Conservation (phyloP, 92 coral and sea anemone species). For the Plumapathes pennacea region DNA sequence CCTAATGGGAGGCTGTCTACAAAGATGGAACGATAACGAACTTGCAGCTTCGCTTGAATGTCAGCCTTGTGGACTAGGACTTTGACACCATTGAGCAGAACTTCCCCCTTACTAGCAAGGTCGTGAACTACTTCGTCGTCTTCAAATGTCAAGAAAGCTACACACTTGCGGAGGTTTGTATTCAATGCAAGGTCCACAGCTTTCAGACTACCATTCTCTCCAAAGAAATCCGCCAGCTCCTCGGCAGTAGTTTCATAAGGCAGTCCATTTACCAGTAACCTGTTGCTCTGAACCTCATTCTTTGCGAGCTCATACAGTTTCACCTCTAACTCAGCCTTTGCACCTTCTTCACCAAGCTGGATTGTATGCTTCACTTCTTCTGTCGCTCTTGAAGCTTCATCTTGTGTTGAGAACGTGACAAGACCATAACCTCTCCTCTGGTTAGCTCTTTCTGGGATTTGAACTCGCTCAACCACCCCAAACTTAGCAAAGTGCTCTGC, state of each 20-base stretch:
- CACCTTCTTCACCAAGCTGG: slow-evolving; percentile 12
- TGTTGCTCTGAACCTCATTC: slow-evolving; percentile 29
- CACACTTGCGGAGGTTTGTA: slow-evolving; percentile 20
- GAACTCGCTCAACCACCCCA: slow-evolving; percentile 45
- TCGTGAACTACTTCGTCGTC: slow-evolving; percentile 23
- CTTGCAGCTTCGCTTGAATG: slow-evolving; percentile 17
- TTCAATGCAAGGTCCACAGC: slow-evolving; percentile 50
- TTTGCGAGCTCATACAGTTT: neutral
- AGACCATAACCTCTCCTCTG: slow-evolving; percentile 42
- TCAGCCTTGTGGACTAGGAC: slow-evolving; percentile 19
- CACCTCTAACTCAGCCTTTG: neutral
- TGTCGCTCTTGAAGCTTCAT: slow-evolving; percentile 42
- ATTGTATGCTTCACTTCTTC: slow-evolving; percentile 38
- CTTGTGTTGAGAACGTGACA: slow-evolving; percentile 37
- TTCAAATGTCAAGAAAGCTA: slow-evolving; percentile 39
- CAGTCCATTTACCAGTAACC: slow-evolving; percentile 40
- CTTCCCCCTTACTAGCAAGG: slow-evolving; percentile 12
- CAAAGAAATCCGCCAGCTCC: slow-evolving; percentile 45
- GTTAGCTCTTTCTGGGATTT: slow-evolving; percentile 32
- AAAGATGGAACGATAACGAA: slow-evolving; percentile 25
- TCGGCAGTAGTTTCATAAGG: slow-evolving; percentile 41
- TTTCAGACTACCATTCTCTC: slow-evolving; percentile 35
- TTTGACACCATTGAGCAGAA: slow-evolving; percentile 15
- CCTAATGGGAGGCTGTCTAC: slow-evolving; percentile 23
- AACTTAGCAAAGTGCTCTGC: slow-evolving; percentile 37